Evolutionary conservation across 2,888 invertebrate genomes (phyloP), one percentile per base, ranked within the genome.

Genomic region (Rhamnusium bicolor): DNA sequence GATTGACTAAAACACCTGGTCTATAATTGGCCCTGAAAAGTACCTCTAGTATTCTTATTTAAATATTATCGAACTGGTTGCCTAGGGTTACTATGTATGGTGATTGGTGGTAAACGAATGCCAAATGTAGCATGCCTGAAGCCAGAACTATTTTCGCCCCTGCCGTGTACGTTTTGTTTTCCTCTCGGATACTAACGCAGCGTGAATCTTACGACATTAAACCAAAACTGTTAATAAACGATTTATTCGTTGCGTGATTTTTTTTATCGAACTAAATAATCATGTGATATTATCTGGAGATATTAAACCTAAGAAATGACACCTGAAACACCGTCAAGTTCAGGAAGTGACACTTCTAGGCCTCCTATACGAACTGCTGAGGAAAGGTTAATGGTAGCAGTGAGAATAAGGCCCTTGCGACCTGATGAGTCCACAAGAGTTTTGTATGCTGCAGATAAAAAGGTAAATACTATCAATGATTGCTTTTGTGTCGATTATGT

Each of bases 331-430:
- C 87, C 88, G 2, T 86, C 87, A 12, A 88, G 88, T 83, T 87
- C 87, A 16, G 87, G 88, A 63, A 87, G 87, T 81, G 87, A 87
- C 60, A 85, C 84, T 14, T 82, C 85, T 0, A 80, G 83, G 40
- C 81, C 84, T 70, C 84, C 84, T 12, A 78, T 83, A 4, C 86
- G 84, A 79, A 82, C 82, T 69, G 85, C 85, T 0, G 88, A 89
- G 79, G 89, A 89, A 74, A 81, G 87, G 56, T 81, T 89, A 24
- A 88, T 89, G 88, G 98, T 98, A 75, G 96, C 96, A 60, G 95
- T 98, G 69, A 93, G 98, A 82, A 95, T 98, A 76, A 92, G 97
- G 72, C 98, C 98, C 6, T 90, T 96, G 77, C 92, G 92, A 77
- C 86, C 90, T 46, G 93, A 93, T 84, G 98, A 98, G 89, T 91